Evolutionary conservation across 2,113 vertebrate species (phyloP).

Genomic region (Copsychus sechellarum): DNA sequence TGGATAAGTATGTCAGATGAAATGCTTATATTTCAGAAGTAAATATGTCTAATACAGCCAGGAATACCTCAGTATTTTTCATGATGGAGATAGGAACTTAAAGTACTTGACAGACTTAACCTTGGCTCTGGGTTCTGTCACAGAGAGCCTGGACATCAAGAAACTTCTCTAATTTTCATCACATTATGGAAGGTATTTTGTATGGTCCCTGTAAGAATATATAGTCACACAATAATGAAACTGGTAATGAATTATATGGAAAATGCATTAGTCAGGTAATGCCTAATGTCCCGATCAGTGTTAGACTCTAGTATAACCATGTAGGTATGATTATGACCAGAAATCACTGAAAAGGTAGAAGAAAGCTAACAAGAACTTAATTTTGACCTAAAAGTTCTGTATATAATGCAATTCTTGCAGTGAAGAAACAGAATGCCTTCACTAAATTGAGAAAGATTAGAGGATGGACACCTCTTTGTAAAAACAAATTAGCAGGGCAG

Average conservation of each 20-base stretch:
- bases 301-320: background rate
- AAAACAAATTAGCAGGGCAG: background rate
- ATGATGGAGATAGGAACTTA: background rate
- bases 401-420: background rate
- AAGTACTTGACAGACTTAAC: background rate
- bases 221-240: background rate
- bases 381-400: background rate
- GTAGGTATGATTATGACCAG: background rate
- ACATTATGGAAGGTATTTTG: background rate
- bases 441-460: slow-evolving; percentile 14
- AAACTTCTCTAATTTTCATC: background rate
- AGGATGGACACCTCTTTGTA: background rate
- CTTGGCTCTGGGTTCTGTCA: background rate
- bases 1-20: background rate
- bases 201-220: background rate
- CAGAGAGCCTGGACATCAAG: background rate
- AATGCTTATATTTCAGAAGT: background rate
- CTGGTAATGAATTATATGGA: background rate
- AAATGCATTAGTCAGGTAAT: background rate
- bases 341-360: background rate
- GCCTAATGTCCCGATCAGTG: background rate
- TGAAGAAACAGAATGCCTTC: background rate
- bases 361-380: background rate
- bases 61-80: background rate
- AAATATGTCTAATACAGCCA: background rate